Base-by-base conservation (phyloP, 2,113 vertebrate genomes). In the Tor tambroides region DNA sequence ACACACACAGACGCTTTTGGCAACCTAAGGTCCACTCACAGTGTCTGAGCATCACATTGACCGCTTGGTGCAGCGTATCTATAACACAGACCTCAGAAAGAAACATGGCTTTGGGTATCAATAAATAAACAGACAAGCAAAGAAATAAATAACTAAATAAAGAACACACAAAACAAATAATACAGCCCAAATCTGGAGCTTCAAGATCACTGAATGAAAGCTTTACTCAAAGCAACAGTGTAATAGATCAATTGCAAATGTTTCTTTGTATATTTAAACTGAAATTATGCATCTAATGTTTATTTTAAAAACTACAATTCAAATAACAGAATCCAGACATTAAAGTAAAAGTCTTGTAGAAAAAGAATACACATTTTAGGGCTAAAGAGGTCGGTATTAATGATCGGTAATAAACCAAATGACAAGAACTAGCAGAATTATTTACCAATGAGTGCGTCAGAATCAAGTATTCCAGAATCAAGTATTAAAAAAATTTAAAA, bases 11-110 rank as follows among this genome's bases (percentile, higher is more conserved):
- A 56, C 19, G 2, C 38, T n/a, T 80, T 30, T 30, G 28, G 54
- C 28, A 49, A 41, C 63, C 17, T 26, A 74, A 80, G 28, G 85
- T n/a, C 49, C 23, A 35, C 49, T 10, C 28, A 49, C 54, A 74
- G 61, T 49, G 32, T 71, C 12, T 56, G 80, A 43, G 35, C 12
- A 12, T 76, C 35, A 49, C 10, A 56, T 59, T 28, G 32, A 63
- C 54, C 2, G 1, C 23, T 63, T 41, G 32, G 21, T 63, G 79
- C 15, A 19, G 19, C 59, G 19, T 7, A 75, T 14, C 8, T 17
- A 80, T 19, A 54, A 26, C 32, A 81, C 67, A 74, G 10, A 71
- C 51, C 76, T 76, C 9, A 49, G 59, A 78, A 85, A 86, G 65
- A 69, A 54, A 49, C 3, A 26, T 74, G 21, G 56, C 23, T 80